Conservation (phyloP, 2,888 invertebrate genomes). For the Acleris literana region DNA sequence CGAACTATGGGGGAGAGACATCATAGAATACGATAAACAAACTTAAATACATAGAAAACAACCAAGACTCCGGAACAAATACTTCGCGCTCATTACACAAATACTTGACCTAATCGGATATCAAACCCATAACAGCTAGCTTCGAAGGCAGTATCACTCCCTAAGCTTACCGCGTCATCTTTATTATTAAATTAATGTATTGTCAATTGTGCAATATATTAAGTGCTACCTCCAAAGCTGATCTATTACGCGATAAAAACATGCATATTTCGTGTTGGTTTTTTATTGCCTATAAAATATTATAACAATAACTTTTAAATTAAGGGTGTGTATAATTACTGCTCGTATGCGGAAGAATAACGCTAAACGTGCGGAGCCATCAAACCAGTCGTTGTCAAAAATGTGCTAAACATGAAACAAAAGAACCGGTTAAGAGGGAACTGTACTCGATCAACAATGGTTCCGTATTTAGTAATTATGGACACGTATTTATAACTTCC, state of each 20-base stretch:
- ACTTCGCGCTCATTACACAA: no score
- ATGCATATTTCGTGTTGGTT: not conserved
- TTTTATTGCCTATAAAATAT: not conserved
- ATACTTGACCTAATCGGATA: no score
- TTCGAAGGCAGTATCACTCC: no score
- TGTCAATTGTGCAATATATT: no score
- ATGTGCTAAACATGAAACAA: slow-evolving; percentile 34
- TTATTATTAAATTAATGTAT: no score
- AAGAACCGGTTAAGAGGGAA: slow-evolving; percentile 30
- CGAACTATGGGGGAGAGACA: no score
- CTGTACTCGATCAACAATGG: slow-evolving; percentile 1
- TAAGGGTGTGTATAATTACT: slow-evolving; percentile 19
- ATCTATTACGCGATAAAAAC: not conserved
- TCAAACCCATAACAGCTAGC: no score
- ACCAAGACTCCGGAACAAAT: no score
- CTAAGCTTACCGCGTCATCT: no score
- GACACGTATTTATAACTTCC: no score
- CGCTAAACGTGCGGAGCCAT: slow-evolving; percentile 32
- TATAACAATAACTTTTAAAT: not conserved
- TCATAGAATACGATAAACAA: no score
- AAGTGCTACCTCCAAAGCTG: not conserved
- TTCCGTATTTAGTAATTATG: slow-evolving; percentile 12
- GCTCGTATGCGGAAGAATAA: slow-evolving; percentile 25
- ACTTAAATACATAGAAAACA: no score
- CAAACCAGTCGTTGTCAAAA: slow-evolving; percentile 35